phyloP scores from a whole-genome alignment of 1,140 invertebrate genomes.

The Globodera ellingtonae region DNA sequence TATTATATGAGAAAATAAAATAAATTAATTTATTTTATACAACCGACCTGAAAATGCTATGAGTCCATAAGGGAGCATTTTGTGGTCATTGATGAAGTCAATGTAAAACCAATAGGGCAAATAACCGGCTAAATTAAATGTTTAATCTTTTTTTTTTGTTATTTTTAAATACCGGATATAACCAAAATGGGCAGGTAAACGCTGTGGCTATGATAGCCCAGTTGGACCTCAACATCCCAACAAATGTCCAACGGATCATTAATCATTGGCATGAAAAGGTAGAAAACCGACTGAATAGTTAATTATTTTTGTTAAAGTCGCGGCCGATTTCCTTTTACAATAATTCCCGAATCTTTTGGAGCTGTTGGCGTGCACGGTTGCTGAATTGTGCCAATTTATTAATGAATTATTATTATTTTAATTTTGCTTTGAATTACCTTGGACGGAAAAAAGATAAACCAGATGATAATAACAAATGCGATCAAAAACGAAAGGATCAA shows the following conservation, averaged over 20 bases:
- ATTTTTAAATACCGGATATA: not conserved
- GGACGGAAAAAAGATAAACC: not conserved
- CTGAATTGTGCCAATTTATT: no score
- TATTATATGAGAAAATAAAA: not conserved
- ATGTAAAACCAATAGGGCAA: not conserved
- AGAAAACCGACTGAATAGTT: not conserved
- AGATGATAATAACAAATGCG: no score
- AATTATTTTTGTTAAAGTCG: no score
- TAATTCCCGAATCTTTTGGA: no score
- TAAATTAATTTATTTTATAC: not conserved
- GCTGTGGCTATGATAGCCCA: not conserved
- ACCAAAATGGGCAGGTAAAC: not conserved
- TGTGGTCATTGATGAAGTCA: not conserved
- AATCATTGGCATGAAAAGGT: not conserved
- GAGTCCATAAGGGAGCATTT: not conserved
- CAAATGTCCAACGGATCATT: not conserved
- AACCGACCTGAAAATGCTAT: not conserved
- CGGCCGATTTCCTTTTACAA: no score
- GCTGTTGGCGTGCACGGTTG: no score
- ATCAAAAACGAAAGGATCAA: no score
- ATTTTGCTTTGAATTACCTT: not conserved
- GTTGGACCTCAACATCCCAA: not conserved
- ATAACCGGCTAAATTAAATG: not conserved
- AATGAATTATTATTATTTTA: no score
- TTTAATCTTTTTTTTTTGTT: not conserved